A percentile compares a stretch with the other conserved stretches of the same genome.
Evolutionary conservation across 1,140 invertebrate species (phyloP).

Genomic region (Aricia agestis): DNA sequence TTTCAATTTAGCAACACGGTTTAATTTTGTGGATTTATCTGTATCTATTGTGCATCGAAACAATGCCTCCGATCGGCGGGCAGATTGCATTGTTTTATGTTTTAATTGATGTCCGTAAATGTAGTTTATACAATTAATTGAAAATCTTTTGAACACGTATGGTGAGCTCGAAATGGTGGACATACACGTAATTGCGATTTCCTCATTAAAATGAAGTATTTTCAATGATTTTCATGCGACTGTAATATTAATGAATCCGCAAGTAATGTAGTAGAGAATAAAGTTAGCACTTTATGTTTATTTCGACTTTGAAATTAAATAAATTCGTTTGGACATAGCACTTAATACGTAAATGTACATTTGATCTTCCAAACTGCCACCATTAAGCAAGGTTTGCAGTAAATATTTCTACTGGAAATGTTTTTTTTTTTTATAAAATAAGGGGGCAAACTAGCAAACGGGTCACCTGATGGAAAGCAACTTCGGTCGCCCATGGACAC

Average conservation of each 20-base stretch:
- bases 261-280: neutral
- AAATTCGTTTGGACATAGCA: too few relatives aligned
- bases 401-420: too few relatives aligned
- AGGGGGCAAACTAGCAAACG: too few relatives aligned
- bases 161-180: neutral
- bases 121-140: slow-evolving; percentile 3
- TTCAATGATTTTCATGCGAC: neutral
- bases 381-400: too few relatives aligned
- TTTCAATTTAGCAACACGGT: neutral
- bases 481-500: too few relatives aligned
- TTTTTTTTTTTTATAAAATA: too few relatives aligned
- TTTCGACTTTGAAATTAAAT: too few relatives aligned
- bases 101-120: neutral
- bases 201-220: neutral
- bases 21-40: neutral
- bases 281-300: too few relatives aligned
- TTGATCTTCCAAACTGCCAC: too few relatives aligned
- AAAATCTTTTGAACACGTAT: neutral
- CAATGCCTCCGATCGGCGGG: neutral
- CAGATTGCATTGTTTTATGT: neutral
- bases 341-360: too few relatives aligned
- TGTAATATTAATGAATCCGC: neutral
- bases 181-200: neutral
- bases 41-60: neutral
- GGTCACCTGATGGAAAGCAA: too few relatives aligned